Conservation (phyloP, 2,888 invertebrate species). For the Hirtodrosophila duncani region DNA sequence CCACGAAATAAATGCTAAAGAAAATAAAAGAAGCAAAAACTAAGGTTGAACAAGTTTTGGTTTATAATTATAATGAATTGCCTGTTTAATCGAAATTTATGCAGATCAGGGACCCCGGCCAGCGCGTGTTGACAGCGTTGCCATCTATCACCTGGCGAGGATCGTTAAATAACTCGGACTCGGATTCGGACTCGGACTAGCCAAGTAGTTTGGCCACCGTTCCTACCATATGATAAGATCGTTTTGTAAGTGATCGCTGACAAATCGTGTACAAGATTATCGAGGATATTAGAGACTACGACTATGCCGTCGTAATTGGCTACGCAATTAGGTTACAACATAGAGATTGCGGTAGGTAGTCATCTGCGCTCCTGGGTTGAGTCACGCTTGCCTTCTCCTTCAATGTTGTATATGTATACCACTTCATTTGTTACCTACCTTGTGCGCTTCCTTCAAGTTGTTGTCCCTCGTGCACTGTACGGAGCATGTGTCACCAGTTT, state of each 20-base stretch:
- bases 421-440: slow-evolving; percentile 44
- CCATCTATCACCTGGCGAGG: slow-evolving; percentile 47
- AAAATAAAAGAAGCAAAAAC: slow-evolving; percentile 19
- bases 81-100: slow-evolving; percentile 56
- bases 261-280: slow-evolving; percentile 49
- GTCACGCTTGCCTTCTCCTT: slow-evolving; percentile 19
- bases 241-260: slow-evolving; percentile 45
- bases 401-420: slow-evolving; percentile 56
- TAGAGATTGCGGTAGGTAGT: background rate
- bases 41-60: slow-evolving; percentile 59
- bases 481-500: slow-evolving; percentile 38
- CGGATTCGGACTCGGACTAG: background rate
- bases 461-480: slow-evolving; percentile 2
- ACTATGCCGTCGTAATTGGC: slow-evolving; percentile 42
- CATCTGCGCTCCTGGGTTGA: slow-evolving; percentile 12
- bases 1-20: slow-evolving; percentile 53
- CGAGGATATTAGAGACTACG: slow-evolving; percentile 22
- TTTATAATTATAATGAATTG: slow-evolving; percentile 65
- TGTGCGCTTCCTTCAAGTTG: slow-evolving; percentile 18
- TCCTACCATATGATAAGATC: slow-evolving; percentile 38
- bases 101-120: slow-evolving; percentile 40
- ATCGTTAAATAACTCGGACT: slow-evolving; percentile 16
- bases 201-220: background rate
- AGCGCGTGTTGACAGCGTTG: slow-evolving; percentile 58
- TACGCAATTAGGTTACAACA: slow-evolving; percentile 32